Percentiles rank a stretch among this genome's conserved stretches.
Evolutionary conservation across 2,113 vertebrate genomes (phyloP).

Genomic region (Puntigrus tetrazona): DNA sequence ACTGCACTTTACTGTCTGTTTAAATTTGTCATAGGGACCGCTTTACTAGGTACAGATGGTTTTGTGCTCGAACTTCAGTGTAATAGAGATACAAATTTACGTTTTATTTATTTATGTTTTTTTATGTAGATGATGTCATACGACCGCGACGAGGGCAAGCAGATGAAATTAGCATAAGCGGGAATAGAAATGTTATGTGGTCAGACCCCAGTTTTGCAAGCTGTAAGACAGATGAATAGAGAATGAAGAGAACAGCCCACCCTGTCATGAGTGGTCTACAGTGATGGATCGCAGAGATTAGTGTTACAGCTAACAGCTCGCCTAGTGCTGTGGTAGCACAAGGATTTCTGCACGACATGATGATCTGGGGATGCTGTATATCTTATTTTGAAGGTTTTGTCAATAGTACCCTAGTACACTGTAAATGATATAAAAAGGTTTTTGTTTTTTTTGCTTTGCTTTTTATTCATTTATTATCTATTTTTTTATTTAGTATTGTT

Average conservation of each 20-base stretch:
- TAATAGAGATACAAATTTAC: neutral
- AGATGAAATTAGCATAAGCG: neutral
- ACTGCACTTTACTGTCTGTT: neutral
- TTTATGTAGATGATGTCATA: conserved; percentile 26
- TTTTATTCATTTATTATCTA: no score
- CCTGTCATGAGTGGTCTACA: conserved; percentile 9
- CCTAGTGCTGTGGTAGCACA: neutral
- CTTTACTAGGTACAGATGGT: conserved; percentile 4
- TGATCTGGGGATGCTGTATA: neutral
- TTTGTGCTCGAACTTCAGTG: neutral
- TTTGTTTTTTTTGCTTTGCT: no score
- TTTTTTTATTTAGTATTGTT: no score
- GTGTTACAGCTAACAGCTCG: conserved; percentile 30
- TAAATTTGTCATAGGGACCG: neutral
- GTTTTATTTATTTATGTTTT: no score
- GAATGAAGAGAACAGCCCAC: conserved; percentile 34
- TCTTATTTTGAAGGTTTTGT: neutral
- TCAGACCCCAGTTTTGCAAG: conserved; percentile 19
- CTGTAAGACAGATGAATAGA: conserved; percentile 40
- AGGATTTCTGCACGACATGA: neutral
- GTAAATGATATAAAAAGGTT: no score
- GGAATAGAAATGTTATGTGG: conserved; percentile 23
- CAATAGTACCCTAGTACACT: neutral
- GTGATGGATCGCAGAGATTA: conserved; percentile 50
- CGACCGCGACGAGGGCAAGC: neutral